These are phyloP conservation scores for Tetraneura akinire DNA, from an alignment of 1,140 invertebrate species.

Conservation along the genomic window DNA sequence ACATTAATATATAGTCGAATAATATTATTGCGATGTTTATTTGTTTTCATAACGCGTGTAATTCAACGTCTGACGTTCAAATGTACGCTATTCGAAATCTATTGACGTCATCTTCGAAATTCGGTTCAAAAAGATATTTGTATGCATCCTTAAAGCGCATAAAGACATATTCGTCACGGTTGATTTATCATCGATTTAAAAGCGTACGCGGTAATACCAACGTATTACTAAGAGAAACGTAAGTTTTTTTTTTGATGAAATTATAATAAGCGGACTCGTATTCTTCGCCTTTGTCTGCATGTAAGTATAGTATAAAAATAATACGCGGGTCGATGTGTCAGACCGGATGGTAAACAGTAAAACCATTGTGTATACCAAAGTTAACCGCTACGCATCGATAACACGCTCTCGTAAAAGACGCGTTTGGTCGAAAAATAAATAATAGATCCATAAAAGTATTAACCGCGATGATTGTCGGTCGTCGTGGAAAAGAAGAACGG, in stretches of 20 bases:
- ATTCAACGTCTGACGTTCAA: too few relatives aligned
- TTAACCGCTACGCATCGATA: constrained; percentile 19
- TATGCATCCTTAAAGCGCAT: too few relatives aligned
- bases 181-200: background rate
- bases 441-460: constrained; percentile 23
- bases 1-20: too few relatives aligned
- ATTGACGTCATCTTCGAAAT: too few relatives aligned
- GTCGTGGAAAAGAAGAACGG: background rate
- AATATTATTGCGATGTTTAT: too few relatives aligned
- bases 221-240: too few relatives aligned
- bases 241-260: background rate
- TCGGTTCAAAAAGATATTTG: too few relatives aligned
- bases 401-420: constrained; percentile 10
- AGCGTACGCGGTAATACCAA: background rate
- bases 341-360: constrained; percentile 12
- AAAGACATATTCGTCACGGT: background rate
- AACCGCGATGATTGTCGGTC: background rate
- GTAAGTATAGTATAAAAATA: background rate
- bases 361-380: background rate
- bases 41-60: too few relatives aligned
- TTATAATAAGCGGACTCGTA: background rate
- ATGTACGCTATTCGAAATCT: too few relatives aligned
- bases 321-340: constrained; percentile 16
- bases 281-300: background rate
- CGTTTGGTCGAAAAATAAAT: constrained; percentile 1